Evolutionary conservation across 2,888 invertebrate genomes (phyloP), one percentile per base, ranked within the genome.

Genomic region (Corbicula japonica): DNA sequence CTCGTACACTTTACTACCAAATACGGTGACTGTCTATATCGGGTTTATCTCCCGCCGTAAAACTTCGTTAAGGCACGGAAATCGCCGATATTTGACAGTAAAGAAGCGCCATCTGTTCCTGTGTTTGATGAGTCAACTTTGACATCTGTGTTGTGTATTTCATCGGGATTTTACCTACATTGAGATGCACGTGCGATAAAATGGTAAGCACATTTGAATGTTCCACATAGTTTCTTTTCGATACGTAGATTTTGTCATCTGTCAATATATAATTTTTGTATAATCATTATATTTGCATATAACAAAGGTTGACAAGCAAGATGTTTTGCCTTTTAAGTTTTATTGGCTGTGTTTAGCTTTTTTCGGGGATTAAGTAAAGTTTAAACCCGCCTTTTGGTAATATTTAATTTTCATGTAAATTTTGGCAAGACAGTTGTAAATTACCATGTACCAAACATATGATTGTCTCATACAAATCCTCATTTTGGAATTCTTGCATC

Each of bases 81-180:
- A 12, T 54, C n/a, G 32, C 54, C 54, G 54, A 54, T 2, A 12
- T 2, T 2, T 54, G 54, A 54, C 54, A 54, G 54, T 1, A 5
- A 3, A 10, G 10, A 34, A 32, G n/a, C 54, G 54, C 54, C 54
- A 54, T 30, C 54, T 54, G 32, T 12, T 30, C 10, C 26, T 54
- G 32, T 21, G 32, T 54, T 54, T 30, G 54, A 54, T 54, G 54
- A 54, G 54, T 54, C 54, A 54, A 54, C 54, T 54, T 54, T 54
- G 54, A 54, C 54, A 54, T 54, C 54, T 54, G 54, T 54, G 54
- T 23, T 54, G 23, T 54, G n/a, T n/a, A 12, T 18, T 23, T 18
- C 28, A 54, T 54, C 18, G 32, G 18, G 2, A 23, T 6, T 4
- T 32, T 30, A 54, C 6, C 32, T 6, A 54, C 26, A 28, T 32